phyloP scores from a whole-genome alignment of 2,797 vertebrate species.

The Macrochelys suwanniensis region DNA sequence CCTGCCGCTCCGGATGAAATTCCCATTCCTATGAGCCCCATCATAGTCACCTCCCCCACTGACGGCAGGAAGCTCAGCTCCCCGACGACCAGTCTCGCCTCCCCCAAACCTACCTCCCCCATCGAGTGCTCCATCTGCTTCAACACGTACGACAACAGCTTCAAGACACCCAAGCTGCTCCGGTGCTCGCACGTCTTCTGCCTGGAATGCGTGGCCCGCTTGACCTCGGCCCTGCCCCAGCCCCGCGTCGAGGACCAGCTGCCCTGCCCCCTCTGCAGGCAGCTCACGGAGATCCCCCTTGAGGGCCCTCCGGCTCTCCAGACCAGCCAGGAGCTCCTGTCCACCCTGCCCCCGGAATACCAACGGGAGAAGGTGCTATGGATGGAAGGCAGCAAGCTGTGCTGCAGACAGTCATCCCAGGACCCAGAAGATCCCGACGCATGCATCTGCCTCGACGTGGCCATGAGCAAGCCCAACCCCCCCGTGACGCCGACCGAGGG shows the following conservation, averaged over 20 bases:
- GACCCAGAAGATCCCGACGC: conserved; percentile 60
- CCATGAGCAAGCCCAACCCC: conserved; percentile 81
- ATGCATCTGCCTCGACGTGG: conserved; percentile 91
- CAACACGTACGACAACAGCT: conserved; percentile 94
- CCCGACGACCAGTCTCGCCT: neutral
- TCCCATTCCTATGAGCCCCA: conserved; percentile 74
- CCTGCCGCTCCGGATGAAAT: conserved; percentile 28
- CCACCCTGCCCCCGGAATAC: conserved; percentile 87
- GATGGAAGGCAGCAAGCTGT: conserved; percentile 93
- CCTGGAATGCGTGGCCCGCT: conserved; percentile 94
- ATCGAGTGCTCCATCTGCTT: conserved; percentile 97
- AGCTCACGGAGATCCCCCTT: conserved; percentile 85
- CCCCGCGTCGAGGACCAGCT: conserved; percentile 79
- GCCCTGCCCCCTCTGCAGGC: conserved; percentile 93
- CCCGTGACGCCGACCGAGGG: fast-evolving
- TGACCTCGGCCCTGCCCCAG: conserved; percentile 84
- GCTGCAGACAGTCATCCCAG: conserved; percentile 78
- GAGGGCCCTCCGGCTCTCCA: conserved; percentile 88
- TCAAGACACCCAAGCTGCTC: conserved; percentile 95
- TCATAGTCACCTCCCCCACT: conserved; percentile 35
- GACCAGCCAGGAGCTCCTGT: conserved; percentile 90
- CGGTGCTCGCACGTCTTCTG: conserved; percentile 95
- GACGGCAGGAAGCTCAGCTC: conserved; percentile 53
- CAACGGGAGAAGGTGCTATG: conserved; percentile 89
- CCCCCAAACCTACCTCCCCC: conserved; percentile 81